phyloP scores from a whole-genome alignment of 2,113 vertebrate species.

The Myiagra hebetior region DNA sequence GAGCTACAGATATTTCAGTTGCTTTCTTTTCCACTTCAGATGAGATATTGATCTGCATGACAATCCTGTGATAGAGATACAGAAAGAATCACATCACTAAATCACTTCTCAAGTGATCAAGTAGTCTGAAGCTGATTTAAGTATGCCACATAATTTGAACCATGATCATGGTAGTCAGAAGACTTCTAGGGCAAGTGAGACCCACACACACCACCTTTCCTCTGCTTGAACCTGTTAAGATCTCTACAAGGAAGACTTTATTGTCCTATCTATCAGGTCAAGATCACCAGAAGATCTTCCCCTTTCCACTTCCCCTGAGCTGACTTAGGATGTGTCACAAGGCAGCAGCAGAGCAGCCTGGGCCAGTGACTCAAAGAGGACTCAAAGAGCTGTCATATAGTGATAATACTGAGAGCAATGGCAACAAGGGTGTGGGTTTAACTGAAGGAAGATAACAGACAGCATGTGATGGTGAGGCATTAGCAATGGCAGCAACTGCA shows the following conservation, averaged over 20 bases:
- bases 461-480: not conserved
- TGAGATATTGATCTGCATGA: not conserved
- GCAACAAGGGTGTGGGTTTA: not conserved
- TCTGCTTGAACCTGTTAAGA: not conserved
- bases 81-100: not conserved
- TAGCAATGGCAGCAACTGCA: not conserved
- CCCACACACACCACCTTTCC: not conserved
- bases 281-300: not conserved
- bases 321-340: not conserved
- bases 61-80: not conserved
- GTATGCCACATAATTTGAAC: not conserved
- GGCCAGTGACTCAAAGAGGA: not conserved
- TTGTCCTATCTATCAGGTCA: not conserved
- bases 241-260: not conserved
- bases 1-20: not conserved
- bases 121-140: not conserved
- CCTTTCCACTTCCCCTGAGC: not conserved
- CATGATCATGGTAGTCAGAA: not conserved
- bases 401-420: not conserved
- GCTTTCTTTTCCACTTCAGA: not conserved
- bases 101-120: not conserved
- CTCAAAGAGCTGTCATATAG: not conserved
- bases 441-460: not conserved
- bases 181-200: not conserved
- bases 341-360: not conserved